Conservation (phyloP, 2,113 vertebrate species). For the Anhinga anhinga region DNA sequence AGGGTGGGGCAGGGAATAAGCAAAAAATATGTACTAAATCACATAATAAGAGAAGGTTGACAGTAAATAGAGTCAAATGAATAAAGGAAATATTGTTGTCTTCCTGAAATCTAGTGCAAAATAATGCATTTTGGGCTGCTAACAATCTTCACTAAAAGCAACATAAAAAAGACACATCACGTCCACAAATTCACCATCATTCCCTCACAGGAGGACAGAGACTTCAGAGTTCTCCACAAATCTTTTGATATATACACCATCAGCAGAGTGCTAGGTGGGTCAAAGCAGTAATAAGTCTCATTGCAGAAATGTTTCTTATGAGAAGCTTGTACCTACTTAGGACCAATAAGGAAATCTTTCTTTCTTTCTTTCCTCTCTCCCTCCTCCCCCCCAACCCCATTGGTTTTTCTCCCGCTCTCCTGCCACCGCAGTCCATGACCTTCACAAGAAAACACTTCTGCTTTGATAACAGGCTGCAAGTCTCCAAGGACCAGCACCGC, state of each 20-base stretch:
- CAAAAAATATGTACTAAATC: not conserved
- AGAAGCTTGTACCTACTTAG: not conserved
- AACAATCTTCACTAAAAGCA: not conserved
- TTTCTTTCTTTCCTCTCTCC: not conserved
- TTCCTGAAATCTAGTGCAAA: not conserved
- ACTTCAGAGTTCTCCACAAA: not conserved
- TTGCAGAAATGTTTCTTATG: slow-evolving; percentile 28
- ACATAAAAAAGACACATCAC: not conserved
- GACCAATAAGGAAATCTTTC: slow-evolving; percentile 15
- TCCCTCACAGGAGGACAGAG: not conserved
- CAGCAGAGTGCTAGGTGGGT: not conserved
- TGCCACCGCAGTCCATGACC: slow-evolving; percentile 47
- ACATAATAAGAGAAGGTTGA: not conserved
- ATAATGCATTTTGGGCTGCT: not conserved
- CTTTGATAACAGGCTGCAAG: slow-evolving; percentile 66
- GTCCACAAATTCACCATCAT: not conserved
- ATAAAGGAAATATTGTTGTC: not conserved
- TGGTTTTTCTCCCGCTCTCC: not conserved
- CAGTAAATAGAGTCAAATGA: not conserved
- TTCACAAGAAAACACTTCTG: slow-evolving; percentile 64
- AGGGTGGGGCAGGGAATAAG: not conserved
- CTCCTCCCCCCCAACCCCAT: too few species aligned
- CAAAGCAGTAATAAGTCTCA: slow-evolving; percentile 11
- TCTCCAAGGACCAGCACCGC: slow-evolving; percentile 55
- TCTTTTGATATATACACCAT: not conserved